Evolutionary conservation across 2,888 invertebrate species (phyloP), one percentile per base, ranked within the genome.

Genomic region (Euproctis similis): DNA sequence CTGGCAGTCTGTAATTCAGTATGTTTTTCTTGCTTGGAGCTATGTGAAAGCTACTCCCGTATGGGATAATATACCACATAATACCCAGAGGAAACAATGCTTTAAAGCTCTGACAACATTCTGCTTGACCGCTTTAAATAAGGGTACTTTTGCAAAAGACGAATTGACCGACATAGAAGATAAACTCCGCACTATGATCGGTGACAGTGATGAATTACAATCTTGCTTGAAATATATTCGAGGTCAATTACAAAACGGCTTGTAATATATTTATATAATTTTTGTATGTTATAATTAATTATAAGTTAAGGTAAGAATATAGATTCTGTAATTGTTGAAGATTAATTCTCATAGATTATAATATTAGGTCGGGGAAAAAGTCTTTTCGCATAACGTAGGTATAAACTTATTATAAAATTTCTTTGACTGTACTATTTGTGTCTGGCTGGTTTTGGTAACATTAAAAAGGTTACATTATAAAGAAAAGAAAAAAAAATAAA

Each of bases 61-160:
- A 8, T 93, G 93, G 92, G 91, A 92, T 42, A 90, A 89, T 59
- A 87, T 88, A 26, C 87, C 88, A 0, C 91, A 91, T 46, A 92
- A 93, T 49, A 81, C 87, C 9, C 84, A 87, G 8, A 86, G 91
- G 8, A 86, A 87, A 36, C 89, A 90, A 55, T 93, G 93, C 57
- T 92, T 91, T 51, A 90, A 90, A 55, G 82, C 87, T 3, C 74
- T 93, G 18, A 86, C 89, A 0, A 85, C 82, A 26, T 87, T 88
- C 49, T 88, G 87, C 54, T 76, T 87, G 61, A 82, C 78, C 8
- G 89, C 89, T 2, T 56, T 91, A 24, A 88, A 86, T 53, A 87
- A 85, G 43, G 87, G 87, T 1, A 57, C 46, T 6, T 73, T 87
- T 30, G 58, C 64, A 7, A 58, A 59, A 20, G 70, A 80, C 10